Evolutionary conservation across 2,888 invertebrate genomes (phyloP).

Genomic region (Lamellibrachia satsuma): DNA sequence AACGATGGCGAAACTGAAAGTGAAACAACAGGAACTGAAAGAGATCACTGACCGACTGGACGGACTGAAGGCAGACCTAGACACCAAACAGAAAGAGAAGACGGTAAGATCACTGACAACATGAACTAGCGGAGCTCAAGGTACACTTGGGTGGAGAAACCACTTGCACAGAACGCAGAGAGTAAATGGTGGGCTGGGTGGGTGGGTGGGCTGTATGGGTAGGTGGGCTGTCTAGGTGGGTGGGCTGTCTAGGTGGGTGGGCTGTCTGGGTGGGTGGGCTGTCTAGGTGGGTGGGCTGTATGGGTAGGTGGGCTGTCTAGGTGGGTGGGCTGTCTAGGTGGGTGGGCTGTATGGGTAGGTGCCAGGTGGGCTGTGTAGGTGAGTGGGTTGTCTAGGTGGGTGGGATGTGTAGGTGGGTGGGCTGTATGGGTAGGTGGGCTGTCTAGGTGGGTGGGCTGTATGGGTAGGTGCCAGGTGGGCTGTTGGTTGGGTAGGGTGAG

Average conservation of each 20-base stretch:
- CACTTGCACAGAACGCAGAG: not conserved
- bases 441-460: not conserved
- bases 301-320: not conserved
- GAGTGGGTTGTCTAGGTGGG: not conserved
- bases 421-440: not conserved
- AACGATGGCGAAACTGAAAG: constrained; percentile 57
- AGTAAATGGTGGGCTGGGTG: not conserved
- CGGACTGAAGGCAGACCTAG: constrained; percentile 56
- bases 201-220: not conserved
- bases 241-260: no score
- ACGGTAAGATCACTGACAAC: constrained; percentile 43
- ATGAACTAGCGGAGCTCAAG: not conserved
- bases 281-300: not conserved
- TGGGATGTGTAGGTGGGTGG: not conserved
- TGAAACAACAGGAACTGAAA: constrained; percentile 61
- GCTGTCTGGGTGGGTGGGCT: no score
- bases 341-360: no score
- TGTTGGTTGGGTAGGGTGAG: no score
- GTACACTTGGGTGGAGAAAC: not conserved
- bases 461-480: not conserved
- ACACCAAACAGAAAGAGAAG: constrained; percentile 60
- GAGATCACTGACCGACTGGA: constrained; percentile 60
- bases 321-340: no score
- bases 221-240: no score
- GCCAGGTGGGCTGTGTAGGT: no score